phyloP scores from a whole-genome alignment of 2,797 vertebrate species.

The Tarsius wallacei region DNA sequence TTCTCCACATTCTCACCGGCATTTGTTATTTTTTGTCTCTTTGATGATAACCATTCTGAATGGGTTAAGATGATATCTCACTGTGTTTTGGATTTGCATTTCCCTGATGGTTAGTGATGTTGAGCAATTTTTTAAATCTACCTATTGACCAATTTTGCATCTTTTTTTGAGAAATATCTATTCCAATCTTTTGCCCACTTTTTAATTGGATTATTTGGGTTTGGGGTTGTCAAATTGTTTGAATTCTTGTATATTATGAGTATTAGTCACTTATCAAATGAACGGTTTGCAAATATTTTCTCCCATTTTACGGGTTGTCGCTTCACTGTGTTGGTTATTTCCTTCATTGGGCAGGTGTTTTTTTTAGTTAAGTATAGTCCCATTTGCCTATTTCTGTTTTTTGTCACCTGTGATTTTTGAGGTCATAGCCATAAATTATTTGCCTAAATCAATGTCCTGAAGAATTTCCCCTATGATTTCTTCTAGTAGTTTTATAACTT shows the following conservation, averaged over 20 bases:
- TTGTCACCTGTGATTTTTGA: background rate
- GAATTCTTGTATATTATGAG: background rate
- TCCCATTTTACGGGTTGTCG: background rate
- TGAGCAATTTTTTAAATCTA: background rate
- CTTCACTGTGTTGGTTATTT: background rate
- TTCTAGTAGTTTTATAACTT: no score
- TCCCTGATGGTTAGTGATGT: background rate
- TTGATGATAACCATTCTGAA: background rate
- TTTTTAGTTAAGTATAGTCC: background rate
- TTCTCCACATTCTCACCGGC: background rate
- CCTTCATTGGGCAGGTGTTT: background rate
- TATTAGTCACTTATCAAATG: background rate
- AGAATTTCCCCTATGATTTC: no score
- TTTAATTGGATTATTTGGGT: background rate
- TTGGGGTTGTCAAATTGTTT: background rate
- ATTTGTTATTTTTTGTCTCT: background rate
- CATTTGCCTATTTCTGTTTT: background rate
- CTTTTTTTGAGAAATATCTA: background rate
- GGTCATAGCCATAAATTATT: background rate
- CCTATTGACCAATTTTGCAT: background rate
- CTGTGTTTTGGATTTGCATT: background rate
- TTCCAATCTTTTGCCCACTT: background rate
- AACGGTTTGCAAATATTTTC: background rate
- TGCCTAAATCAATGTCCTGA: no score
- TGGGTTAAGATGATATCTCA: background rate